phyloP scores from a whole-genome alignment of 2,797 vertebrate genomes.

The Intellagama lesueurii region DNA sequence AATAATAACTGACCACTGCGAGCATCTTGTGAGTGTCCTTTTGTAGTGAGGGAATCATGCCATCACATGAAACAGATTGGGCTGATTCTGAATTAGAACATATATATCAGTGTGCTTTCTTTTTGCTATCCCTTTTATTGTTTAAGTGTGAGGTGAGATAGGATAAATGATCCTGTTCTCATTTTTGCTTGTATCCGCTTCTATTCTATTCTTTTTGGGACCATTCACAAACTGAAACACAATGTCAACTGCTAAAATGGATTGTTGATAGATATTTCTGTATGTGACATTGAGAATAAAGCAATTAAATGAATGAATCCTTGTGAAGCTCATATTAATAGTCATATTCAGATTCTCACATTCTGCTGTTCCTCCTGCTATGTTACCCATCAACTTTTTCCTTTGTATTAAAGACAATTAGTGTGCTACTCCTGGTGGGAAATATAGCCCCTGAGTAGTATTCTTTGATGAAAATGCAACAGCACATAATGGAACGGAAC shows the following conservation, averaged over 20 bases:
- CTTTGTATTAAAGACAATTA: neutral
- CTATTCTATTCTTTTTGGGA: neutral
- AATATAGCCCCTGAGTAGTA: neutral
- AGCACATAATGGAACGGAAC: neutral
- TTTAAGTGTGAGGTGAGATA: neutral
- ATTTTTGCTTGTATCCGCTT: neutral
- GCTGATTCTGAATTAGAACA: neutral
- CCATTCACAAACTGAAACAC: neutral
- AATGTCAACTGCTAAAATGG: neutral
- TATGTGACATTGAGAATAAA: neutral
- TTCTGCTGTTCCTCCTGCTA: neutral
- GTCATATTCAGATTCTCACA: neutral
- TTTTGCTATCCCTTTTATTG: neutral
- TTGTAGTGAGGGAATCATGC: neutral
- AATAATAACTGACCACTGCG: neutral
- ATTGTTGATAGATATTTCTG: neutral
- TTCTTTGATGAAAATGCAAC: slow-evolving; percentile 2
- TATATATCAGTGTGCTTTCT: neutral
- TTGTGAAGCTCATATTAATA: neutral
- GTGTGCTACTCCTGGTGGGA: neutral
- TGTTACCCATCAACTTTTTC: neutral
- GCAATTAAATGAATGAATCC: neutral
- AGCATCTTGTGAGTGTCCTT: neutral
- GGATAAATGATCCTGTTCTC: neutral
- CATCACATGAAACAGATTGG: neutral